Evolutionary conservation across 2,888 invertebrate species (phyloP).

Genomic region (Geophilus truncorum): DNA sequence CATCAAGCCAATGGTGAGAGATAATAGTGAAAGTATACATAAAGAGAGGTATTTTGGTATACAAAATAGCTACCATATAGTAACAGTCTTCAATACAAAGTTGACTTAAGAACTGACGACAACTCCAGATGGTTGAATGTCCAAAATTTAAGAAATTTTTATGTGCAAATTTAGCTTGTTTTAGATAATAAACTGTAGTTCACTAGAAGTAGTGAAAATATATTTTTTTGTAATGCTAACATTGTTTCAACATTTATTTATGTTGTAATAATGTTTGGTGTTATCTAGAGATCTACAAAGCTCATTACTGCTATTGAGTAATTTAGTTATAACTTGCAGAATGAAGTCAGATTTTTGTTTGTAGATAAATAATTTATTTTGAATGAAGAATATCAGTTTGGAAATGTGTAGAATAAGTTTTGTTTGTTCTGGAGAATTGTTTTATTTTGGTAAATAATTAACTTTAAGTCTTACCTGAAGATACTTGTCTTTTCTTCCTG

Average conservation of each 20-base stretch:
- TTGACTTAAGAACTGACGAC: slow-evolving; percentile 20
- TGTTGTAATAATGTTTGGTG: too few species aligned
- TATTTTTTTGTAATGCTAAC: too few species aligned
- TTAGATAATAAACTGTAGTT: too few species aligned
- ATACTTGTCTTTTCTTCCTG: slow-evolving; percentile 14
- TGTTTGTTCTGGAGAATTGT: neutral
- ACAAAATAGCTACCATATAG: neutral
- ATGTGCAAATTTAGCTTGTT: neutral
- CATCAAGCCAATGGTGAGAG: slow-evolving; percentile 14
- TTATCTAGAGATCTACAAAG: too few species aligned
- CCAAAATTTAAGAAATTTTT: neutral
- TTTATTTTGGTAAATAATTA: neutral
- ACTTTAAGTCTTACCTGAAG: neutral
- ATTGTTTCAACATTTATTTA: too few species aligned
- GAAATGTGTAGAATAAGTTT: neutral
- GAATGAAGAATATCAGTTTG: neutral
- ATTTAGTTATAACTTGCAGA: too few species aligned
- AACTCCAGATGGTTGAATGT: slow-evolving; percentile 19
- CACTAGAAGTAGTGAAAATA: too few species aligned
- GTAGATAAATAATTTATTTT: neutral
- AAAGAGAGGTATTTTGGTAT: neutral
- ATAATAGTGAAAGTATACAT: neutral
- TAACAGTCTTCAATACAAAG: neutral
- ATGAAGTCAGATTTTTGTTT: neutral
- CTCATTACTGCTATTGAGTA: too few species aligned